These are phyloP conservation scores for Amblyornis subalaris DNA, from an alignment of 2,113 vertebrate species.

Conservation along the genomic window DNA sequence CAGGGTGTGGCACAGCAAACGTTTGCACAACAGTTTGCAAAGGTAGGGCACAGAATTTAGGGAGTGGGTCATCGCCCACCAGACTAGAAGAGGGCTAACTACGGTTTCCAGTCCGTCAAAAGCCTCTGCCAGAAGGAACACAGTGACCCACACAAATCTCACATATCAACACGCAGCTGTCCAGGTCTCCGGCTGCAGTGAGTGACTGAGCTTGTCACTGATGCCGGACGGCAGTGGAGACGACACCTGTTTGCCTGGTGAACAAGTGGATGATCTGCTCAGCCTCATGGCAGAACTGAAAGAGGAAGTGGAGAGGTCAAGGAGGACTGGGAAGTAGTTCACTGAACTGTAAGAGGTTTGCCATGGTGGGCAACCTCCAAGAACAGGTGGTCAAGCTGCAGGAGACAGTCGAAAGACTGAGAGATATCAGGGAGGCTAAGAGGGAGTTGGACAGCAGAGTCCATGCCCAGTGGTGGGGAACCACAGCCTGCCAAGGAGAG, in stretches of 20 bases:
- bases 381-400: background rate
- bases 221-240: background rate
- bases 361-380: background rate
- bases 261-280: background rate
- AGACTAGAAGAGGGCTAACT: background rate
- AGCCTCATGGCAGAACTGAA: background rate
- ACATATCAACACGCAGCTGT: background rate
- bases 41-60: background rate
- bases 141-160: background rate
- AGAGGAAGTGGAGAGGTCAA: background rate
- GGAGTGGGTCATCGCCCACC: background rate
- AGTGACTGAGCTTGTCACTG: background rate
- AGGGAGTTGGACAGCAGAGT: background rate
- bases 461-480: background rate
- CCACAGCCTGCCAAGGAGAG: background rate
- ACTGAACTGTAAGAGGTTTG: background rate
- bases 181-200: background rate
- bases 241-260: rapidly evolving
- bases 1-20: rapidly evolving
- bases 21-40: background rate
- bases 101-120: background rate
- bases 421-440: background rate
- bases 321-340: background rate
- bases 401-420: background rate
- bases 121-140: background rate